These are phyloP conservation scores for Sorex fumeus DNA, from an alignment of 2,113 vertebrate genomes.

Conservation along the genomic window DNA sequence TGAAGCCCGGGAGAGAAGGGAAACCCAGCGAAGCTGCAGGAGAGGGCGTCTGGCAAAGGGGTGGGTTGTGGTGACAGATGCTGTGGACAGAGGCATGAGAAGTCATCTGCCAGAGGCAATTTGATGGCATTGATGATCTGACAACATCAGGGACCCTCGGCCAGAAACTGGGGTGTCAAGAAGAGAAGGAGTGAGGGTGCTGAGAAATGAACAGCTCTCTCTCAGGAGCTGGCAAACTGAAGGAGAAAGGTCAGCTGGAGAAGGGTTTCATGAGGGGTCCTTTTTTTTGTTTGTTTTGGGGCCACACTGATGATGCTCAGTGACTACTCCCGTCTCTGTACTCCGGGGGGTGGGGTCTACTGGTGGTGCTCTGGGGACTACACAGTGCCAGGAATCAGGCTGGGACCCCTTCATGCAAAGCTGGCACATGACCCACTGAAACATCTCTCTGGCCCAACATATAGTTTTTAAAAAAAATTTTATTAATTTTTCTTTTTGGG, in stretches of 20 bases:
- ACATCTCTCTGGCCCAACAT: no score
- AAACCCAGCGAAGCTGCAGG: background rate
- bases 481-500: no score
- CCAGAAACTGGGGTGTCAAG: background rate
- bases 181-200: background rate
- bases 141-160: background rate
- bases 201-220: background rate
- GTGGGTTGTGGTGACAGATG: background rate
- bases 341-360: background rate
- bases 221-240: constrained; percentile 14
- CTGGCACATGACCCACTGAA: no score
- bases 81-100: background rate
- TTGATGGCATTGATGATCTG: background rate
- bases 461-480: background rate
- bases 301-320: background rate
- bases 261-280: background rate
- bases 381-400: no score
- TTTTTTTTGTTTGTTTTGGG: background rate
- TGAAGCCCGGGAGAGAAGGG: background rate
- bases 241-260: background rate
- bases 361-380: no score
- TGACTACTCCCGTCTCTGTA: background rate
- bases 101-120: background rate
- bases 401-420: no score
- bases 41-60: background rate